Base-by-base conservation (phyloP, 2,888 invertebrate species). In the Euzophera pinguis region DNA sequence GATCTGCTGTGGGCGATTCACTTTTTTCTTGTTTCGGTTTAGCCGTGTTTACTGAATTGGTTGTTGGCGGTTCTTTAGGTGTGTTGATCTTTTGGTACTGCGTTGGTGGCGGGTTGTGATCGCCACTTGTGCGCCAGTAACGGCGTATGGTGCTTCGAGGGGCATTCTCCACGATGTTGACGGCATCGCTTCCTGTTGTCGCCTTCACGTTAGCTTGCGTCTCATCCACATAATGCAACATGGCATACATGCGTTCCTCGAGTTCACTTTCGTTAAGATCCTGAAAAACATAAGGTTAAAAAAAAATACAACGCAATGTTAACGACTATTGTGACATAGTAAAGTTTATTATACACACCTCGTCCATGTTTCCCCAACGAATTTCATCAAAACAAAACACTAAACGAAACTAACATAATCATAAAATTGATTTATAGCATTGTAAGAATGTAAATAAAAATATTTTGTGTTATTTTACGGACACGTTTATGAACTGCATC, bases 221-320 rank as follows among this genome's bases (percentile, higher is more conserved):
- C 60, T 80, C 77, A 65, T 89, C 86, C 57, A 79, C 84, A 81
- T 89, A 79, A 69, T 90, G 85, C 64, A 89, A 65, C 81, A 86
- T 83, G 73, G 90, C 83, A 81, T 90, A 89, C 61, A 90, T 75
- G 71, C 78, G 80, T 64, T 84, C 85, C 65, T 90, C 88, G 77
- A 86, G 69, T 62, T 90, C 90, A 82, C 86, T 78, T 67, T 90
- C 89, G 75, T 80, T 84, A 81, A 83, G 81, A 77, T 88, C 90
- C 90, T 91, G 73, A 65, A 87, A 85, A 65, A 63, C 48, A 65
- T 60, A 59, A 48, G 61, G 73, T 76, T 73, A 61, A 64, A 76
- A 73, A 78, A 76, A 73, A 78, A 77, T 74, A 68, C 56, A 69
- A 69, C 55, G 68, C 66, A 65, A 64, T 69, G 47, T 47, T 52